Conservation (phyloP, 2,113 vertebrate genomes). For the Cebus imitator region DNA sequence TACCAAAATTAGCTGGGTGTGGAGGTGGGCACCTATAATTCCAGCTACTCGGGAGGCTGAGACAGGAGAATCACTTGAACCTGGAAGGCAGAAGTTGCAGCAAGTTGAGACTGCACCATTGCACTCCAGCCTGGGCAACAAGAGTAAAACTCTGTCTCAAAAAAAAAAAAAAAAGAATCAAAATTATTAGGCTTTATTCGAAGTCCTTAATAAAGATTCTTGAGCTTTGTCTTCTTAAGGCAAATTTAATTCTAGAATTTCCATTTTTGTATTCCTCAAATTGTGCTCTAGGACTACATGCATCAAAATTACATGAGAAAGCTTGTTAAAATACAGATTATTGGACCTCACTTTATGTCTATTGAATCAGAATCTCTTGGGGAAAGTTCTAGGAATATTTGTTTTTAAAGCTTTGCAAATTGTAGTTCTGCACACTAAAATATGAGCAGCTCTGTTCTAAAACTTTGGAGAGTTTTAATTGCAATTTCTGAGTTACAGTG, state of each 20-base stretch:
- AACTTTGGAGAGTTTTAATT: conserved; percentile 10
- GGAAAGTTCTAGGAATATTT: neutral
- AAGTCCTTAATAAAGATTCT: neutral
- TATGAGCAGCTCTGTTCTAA: conserved; percentile 14
- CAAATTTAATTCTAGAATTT: conserved; percentile 28
- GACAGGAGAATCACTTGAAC: too few relatives aligned
- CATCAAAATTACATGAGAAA: neutral
- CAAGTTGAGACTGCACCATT: too few relatives aligned
- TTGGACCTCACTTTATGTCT: neutral
- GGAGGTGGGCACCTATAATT: too few relatives aligned
- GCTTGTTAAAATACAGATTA: neutral
- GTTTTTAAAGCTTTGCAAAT: conserved; percentile 24
- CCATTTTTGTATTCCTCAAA: neutral
- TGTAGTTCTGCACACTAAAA: neutral
- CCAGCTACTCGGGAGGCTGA: too few relatives aligned
- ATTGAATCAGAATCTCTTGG: neutral
- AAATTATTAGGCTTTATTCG: neutral
- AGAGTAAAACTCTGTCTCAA: too few relatives aligned
- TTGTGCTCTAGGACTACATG: neutral
- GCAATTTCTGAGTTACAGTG: neutral
- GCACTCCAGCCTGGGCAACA: too few relatives aligned
- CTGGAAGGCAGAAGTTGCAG: too few relatives aligned
- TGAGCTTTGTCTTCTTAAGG: neutral
- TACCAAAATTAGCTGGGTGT: too few relatives aligned
- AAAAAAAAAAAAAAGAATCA: neutral